phyloP scores from a whole-genome alignment of 2,113 vertebrate species.

The Mustela nigripes region DNA sequence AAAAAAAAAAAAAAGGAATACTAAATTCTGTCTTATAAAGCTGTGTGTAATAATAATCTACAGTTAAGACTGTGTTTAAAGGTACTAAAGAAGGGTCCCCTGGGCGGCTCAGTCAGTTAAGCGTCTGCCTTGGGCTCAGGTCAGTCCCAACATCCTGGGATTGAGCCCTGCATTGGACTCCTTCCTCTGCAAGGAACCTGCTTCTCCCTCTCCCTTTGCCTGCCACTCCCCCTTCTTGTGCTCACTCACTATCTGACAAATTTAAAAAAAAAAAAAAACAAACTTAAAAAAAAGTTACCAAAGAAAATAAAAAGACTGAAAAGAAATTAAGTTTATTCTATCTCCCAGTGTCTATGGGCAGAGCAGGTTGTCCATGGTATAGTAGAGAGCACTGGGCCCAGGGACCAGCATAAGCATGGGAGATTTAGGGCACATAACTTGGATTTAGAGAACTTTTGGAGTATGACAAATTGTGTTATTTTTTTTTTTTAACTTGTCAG shows the following conservation, averaged over 20 bases:
- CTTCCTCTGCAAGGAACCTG: too few relatives aligned
- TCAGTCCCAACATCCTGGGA: too few relatives aligned
- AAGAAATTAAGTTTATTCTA: neutral
- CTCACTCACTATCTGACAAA: too few relatives aligned
- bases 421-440: neutral
- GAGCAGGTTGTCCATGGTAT: accelerated
- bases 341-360: neutral
- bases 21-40: neutral
- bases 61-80: neutral
- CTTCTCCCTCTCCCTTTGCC: too few relatives aligned
- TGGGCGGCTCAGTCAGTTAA: too few relatives aligned
- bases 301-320: neutral
- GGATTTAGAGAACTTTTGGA: neutral
- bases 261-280: too few relatives aligned
- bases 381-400: neutral
- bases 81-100: neutral
- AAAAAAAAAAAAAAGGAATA: conserved; percentile 27
- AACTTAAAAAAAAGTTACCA: neutral
- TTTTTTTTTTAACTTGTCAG: too few relatives aligned
- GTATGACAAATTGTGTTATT: neutral
- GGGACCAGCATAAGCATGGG: accelerated
- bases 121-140: too few relatives aligned
- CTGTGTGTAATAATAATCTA: neutral
- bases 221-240: too few relatives aligned
- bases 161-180: too few relatives aligned